These are phyloP conservation scores for Lathamus discolor DNA, from an alignment of 2,113 vertebrate genomes.

Conservation along the genomic window DNA sequence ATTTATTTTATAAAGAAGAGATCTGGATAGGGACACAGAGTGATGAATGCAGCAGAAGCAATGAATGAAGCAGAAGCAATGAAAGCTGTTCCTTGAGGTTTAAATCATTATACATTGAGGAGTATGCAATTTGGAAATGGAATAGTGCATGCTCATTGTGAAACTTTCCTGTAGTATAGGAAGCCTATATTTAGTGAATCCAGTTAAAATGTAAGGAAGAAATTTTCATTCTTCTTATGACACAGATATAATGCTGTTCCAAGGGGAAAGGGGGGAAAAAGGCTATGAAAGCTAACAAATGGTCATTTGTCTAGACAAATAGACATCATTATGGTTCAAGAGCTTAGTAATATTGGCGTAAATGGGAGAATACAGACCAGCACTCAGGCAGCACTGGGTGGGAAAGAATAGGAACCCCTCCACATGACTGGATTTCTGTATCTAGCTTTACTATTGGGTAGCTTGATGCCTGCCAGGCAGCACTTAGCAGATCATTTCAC, in stretches of 20 bases:
- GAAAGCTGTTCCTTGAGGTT: neutral
- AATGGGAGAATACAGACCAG: neutral
- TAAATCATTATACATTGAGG: neutral
- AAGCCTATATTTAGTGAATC: neutral
- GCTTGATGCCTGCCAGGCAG: neutral
- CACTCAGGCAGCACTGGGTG: rapidly evolving
- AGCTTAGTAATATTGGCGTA: neutral
- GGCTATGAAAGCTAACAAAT: neutral
- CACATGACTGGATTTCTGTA: rapidly evolving
- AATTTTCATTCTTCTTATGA: neutral
- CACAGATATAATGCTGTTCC: neutral
- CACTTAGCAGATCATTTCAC: neutral
- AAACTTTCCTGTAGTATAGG: neutral
- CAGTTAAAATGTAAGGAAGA: neutral
- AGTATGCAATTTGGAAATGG: neutral
- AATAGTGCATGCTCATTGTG: neutral
- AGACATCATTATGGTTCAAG: neutral
- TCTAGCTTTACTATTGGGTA: neutral
- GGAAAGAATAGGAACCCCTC: neutral
- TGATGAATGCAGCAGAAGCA: neutral
- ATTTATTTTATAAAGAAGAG: neutral
- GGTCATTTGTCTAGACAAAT: neutral
- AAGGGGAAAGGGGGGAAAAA: neutral
- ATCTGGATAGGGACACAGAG: neutral
- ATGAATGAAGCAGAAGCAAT: neutral